Conservation (phyloP, 2,797 vertebrate genomes). For the Valencia hispanica region DNA sequence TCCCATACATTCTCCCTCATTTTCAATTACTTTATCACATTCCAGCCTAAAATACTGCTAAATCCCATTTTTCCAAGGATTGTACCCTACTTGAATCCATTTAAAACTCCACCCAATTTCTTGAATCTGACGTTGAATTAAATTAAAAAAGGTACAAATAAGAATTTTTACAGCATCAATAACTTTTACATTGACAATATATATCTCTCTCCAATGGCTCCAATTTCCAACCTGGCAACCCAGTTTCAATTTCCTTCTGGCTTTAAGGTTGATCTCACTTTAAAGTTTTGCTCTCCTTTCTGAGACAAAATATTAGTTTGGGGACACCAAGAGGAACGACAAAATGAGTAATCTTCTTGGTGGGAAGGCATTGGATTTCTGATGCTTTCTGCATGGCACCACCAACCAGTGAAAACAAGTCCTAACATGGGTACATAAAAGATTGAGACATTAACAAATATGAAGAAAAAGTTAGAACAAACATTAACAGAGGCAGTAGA, state of each 20-base stretch:
- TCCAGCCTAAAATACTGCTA: not conserved
- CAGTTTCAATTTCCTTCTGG: conserved; percentile 9
- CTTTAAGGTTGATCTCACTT: conserved; percentile 14
- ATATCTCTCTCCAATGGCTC: conserved; percentile 9
- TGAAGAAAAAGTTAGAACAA: not conserved
- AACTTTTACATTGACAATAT: not conserved
- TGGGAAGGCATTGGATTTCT: not conserved
- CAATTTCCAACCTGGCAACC: conserved; percentile 4
- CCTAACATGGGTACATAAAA: conserved; percentile 1
- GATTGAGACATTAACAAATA: conserved; percentile 9
- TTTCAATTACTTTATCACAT: not conserved
- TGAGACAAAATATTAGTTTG: not conserved
- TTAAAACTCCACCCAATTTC: too few species aligned
- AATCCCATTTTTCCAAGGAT: not conserved
- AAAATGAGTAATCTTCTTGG: conserved; percentile 9
- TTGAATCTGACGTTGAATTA: too few species aligned
- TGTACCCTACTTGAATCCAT: not conserved
- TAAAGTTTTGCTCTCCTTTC: conserved; percentile 25
- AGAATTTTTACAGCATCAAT: not conserved
- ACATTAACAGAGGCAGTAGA: not conserved
- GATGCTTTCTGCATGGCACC: not conserved
- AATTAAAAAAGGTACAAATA: not conserved
- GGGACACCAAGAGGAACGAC: conserved; percentile 1
- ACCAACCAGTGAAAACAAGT: conserved; percentile 16
- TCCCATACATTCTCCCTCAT: not conserved